phyloP scores from a whole-genome alignment of 2,888 invertebrate species.

The Rotaria socialis region DNA sequence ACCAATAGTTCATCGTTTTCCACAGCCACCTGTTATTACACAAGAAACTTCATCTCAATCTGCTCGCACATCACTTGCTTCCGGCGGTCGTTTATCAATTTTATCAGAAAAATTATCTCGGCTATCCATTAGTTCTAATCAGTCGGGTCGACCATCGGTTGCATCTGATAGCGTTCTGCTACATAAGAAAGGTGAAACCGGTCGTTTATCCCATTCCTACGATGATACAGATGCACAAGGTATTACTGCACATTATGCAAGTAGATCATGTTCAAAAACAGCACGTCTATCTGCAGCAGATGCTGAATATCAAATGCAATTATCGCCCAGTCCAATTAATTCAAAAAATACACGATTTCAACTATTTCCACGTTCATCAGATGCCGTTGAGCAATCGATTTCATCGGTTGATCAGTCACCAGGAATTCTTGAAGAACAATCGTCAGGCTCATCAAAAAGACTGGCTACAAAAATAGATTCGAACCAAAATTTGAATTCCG shows the following conservation, averaged over 20 bases:
- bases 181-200: not conserved
- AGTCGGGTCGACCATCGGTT: slow-evolving; percentile 11
- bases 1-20: slow-evolving; percentile 21
- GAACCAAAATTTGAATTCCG: not conserved
- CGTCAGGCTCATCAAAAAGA: not conserved
- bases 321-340: not conserved
- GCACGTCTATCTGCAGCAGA: not conserved
- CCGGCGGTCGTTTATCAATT: not conserved
- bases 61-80: not conserved
- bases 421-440: not conserved
- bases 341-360: slow-evolving; percentile 4
- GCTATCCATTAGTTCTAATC: not conserved
- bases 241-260: not conserved
- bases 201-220: slow-evolving; percentile 22
- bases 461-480: not conserved
- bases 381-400: slow-evolving; percentile 30
- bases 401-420: not conserved
- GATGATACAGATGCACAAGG: slow-evolving; percentile 25
- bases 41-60: not conserved
- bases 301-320: not conserved
- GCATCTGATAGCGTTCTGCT: not conserved
- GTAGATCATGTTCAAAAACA: not conserved
- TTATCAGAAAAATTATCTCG: slow-evolving; percentile 34
- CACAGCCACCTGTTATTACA: slow-evolving; percentile 31
- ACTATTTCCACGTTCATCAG: slow-evolving; percentile 25